These are phyloP conservation scores for Neodiprion lecontei DNA, from an alignment of 1,140 invertebrate species.

Conservation along the genomic window DNA sequence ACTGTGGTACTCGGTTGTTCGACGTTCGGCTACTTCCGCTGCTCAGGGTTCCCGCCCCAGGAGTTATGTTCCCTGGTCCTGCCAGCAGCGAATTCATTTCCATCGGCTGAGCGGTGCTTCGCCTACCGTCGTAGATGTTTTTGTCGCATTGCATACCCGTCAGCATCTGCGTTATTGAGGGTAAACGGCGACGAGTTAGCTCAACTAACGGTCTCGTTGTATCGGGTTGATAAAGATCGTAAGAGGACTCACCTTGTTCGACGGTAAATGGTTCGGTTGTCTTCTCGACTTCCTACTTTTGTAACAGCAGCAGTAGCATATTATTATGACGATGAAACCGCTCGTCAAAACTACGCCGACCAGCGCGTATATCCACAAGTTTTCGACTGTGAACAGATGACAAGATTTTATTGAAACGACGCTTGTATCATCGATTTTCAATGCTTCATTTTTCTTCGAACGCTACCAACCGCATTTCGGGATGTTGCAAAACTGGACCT, in stretches of 20 bases:
- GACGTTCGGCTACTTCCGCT: conserved; percentile 64
- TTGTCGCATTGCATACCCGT: conserved; percentile 67
- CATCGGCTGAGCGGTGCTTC: conserved; percentile 72
- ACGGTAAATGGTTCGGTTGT: conserved; percentile 54
- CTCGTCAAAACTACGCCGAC: conserved; percentile 62
- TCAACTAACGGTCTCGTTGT: no score
- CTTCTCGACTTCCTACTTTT: conserved; percentile 50
- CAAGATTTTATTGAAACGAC: not conserved
- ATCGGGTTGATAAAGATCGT: no score
- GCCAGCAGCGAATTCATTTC: conserved; percentile 80
- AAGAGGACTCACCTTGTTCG: conserved; percentile 46
- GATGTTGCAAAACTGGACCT: conserved; percentile 82
- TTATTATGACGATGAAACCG: conserved; percentile 58
- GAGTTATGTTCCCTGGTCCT: conserved; percentile 60
- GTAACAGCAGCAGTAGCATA: conserved; percentile 58
- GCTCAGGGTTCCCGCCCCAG: conserved; percentile 57
- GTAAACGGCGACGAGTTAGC: not conserved
- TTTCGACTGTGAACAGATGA: conserved; percentile 52
- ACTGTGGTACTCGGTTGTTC: conserved; percentile 73
- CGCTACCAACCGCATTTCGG: conserved; percentile 76
- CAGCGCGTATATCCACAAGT: conserved; percentile 66
- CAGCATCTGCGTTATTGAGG: conserved; percentile 47
- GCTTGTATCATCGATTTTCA: conserved; percentile 25
- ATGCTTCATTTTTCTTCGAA: conserved; percentile 19
- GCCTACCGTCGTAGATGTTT: conserved; percentile 73